Evolutionary conservation across 2,113 vertebrate genomes (phyloP).

Genomic region (Solenodon paradoxus): DNA sequence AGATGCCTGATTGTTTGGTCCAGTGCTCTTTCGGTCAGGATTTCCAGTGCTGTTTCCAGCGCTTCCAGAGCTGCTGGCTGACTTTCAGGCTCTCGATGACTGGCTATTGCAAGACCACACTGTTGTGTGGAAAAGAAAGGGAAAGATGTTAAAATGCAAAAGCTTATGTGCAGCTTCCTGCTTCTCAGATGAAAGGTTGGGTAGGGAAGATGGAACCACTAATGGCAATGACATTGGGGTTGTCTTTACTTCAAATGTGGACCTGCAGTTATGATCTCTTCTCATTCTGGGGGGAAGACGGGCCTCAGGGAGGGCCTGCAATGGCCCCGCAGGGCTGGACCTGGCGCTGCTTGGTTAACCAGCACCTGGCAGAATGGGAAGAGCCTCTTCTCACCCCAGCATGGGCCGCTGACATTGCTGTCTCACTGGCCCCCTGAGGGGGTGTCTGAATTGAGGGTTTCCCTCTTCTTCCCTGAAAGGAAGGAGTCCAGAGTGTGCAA

Average conservation of each 20-base stretch:
- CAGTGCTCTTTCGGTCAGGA: neutral
- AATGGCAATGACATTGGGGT: neutral
- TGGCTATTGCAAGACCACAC: neutral
- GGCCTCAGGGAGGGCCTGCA: too few species aligned
- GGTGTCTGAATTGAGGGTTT: rapidly evolving
- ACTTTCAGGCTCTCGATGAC: neutral
- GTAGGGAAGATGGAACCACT: neutral
- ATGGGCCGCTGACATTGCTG: rapidly evolving
- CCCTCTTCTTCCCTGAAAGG: neutral
- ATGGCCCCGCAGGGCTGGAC: neutral
- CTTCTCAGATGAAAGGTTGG: neutral
- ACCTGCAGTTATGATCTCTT: neutral
- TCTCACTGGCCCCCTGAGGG: neutral
- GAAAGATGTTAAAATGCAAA: neutral
- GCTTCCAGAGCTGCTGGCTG: neutral
- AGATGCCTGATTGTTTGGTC: neutral
- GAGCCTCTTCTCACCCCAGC: neutral
- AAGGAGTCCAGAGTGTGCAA: neutral
- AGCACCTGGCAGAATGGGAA: too few species aligned
- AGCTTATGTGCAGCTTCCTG: neutral
- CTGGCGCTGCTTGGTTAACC: neutral
- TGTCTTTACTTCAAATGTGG: neutral
- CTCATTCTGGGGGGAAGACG: neutral
- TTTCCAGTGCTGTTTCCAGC: neutral
- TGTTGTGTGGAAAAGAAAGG: neutral